These are phyloP conservation scores for Bergia sp. DNA, from an alignment of 92 coral and sea anemone species.

Conservation along the genomic window DNA sequence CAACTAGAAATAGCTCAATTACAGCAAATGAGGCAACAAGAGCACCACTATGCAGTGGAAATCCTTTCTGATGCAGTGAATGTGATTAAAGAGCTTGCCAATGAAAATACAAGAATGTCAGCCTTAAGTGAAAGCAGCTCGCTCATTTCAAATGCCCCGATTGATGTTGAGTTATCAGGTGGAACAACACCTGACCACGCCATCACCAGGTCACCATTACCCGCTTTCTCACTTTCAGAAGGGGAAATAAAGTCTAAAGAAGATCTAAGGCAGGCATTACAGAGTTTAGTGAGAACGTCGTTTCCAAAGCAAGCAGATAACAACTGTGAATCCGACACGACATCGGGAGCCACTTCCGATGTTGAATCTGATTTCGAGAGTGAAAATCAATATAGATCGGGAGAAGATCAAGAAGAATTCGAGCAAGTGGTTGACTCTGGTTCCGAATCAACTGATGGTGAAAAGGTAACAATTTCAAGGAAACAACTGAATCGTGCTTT, in stretches of 20 bases:
- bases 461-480: conserved; percentile 69
- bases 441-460: conserved; percentile 75
- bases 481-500: conserved; percentile 67
- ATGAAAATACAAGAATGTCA: conserved; percentile 8
- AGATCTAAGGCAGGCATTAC: conserved; percentile 68
- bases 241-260: conserved; percentile 66
- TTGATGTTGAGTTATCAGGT: not conserved
- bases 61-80: conserved; percentile 76
- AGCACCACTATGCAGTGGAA: conserved; percentile 69
- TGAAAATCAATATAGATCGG: conserved; percentile 23
- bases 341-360: conserved; percentile 87
- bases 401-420: conserved; percentile 43
- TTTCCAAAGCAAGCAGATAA: conserved; percentile 51
- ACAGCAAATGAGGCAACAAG: conserved; percentile 78
- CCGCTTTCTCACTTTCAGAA: not conserved
- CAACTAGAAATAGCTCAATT: conserved; percentile 78
- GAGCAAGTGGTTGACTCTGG: conserved; percentile 65
- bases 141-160: not conserved
- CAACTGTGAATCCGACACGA: conserved; percentile 63
- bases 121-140: not conserved
- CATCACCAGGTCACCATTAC: not conserved
- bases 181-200: conserved; percentile 2
- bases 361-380: conserved; percentile 67
- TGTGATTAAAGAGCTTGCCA: conserved; percentile 62
- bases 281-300: conserved; percentile 52